Percentiles rank a stretch among this genome's conserved stretches.
Evolutionary conservation across 2,888 invertebrate genomes (phyloP).

Genomic region (Parthenolecanium corni): DNA sequence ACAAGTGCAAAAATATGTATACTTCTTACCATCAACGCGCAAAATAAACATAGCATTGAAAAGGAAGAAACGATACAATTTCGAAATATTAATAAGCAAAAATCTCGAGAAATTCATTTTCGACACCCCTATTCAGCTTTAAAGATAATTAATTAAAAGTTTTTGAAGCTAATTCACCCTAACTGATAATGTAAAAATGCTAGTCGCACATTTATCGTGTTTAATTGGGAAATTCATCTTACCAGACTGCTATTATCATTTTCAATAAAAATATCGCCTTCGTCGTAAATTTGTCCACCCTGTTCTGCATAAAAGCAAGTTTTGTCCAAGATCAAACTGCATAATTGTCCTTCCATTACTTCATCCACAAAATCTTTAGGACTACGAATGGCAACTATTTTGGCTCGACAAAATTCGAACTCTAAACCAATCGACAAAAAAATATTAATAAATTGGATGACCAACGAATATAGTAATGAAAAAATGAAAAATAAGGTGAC

Average conservation of each 20-base stretch:
- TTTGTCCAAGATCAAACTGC: constrained; percentile 78
- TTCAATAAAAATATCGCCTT: constrained; percentile 57
- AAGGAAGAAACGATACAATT: too few relatives aligned
- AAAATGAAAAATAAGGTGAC: neutral
- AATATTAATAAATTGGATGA: neutral
- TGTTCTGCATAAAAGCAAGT: constrained; percentile 98
- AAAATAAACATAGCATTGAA: too few relatives aligned
- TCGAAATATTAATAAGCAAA: too few relatives aligned
- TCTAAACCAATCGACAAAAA: neutral
- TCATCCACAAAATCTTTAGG: constrained; percentile 70
- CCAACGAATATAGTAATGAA: neutral
- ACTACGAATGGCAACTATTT: constrained; percentile 66
- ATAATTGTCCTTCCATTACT: constrained; percentile 73
- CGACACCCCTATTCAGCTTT: too few relatives aligned
- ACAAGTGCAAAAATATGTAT: too few relatives aligned
- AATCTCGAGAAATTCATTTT: too few relatives aligned
- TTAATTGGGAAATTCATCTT: too few relatives aligned
- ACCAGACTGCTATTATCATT: neutral
- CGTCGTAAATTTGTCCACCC: constrained; percentile 96
- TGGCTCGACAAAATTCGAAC: constrained; percentile 36
- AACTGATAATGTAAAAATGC: too few relatives aligned
- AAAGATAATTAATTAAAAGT: too few relatives aligned
- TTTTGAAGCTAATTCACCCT: too few relatives aligned
- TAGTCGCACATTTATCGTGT: too few relatives aligned
- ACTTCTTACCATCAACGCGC: too few relatives aligned